Base-by-base conservation (phyloP, 2,888 invertebrate genomes). In the Theodoxus fluviatilis region DNA sequence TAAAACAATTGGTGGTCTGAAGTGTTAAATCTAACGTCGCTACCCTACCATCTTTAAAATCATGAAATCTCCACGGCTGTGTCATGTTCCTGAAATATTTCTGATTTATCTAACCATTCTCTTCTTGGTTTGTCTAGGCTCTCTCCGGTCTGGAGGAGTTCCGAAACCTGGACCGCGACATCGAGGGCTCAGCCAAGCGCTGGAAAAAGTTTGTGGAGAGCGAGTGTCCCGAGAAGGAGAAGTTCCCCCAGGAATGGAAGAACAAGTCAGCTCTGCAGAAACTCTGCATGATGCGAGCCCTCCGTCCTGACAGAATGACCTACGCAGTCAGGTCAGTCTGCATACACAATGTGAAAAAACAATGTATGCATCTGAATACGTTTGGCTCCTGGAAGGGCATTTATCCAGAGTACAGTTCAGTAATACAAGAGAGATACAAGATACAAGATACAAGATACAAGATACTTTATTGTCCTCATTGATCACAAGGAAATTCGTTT, bases 231-330 rank as follows among this genome's bases (percentile, higher is more conserved):
- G 98, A 98, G 87, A 92, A 94, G 77, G 97, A 98, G 85, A 97
- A 96, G 86, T 94, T 98, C 87, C 98, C 98, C 0, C 96, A 96
- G 72, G 98, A 98, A 88, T 98, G 97, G 97, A 98, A 98, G 88
- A 96, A 94, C 84, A 97, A 96, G 89, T 93, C 94, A 0, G 92
- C 95, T 0, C 89, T 98, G 28, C 97, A 98, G 86, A 91, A 95
- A 77, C 89, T 98, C n/a, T 97, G 96, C 85, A 97, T 98, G 94
- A 91, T 98, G 89, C 90, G 98, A 85, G 96, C 96, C 0, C 88
- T 98, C 25, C 89, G 98, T 78, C 96, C 98, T 0, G 98, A 98
- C 87, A 91, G 98, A 80, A 97, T 98, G 96, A 95, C 95, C 0
- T 96, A 98, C 88, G 97, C 97, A 1, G 91, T 98, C 47, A 81